These are phyloP conservation scores for Melanogrammus aeglefinus DNA, from an alignment of 2,797 vertebrate genomes.

Conservation along the genomic window DNA sequence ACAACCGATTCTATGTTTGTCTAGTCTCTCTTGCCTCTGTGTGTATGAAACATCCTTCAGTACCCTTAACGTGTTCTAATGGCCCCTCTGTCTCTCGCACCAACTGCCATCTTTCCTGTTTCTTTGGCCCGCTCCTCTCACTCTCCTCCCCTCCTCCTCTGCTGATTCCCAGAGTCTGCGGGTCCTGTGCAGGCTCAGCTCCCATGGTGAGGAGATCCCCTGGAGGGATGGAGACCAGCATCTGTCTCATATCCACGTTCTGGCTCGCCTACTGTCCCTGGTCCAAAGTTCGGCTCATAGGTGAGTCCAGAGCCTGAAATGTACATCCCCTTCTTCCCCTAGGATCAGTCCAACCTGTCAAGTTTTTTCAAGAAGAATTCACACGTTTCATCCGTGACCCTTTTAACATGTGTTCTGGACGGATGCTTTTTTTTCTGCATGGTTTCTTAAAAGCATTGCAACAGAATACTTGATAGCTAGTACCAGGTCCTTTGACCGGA, in stretches of 20 bases:
- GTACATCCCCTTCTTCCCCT: background rate
- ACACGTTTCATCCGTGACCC: background rate
- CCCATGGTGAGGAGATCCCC: conserved; percentile 61
- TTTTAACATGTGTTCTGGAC: background rate
- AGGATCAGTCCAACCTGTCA: background rate
- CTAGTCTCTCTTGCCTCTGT: background rate
- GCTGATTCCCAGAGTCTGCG: conserved; percentile 76
- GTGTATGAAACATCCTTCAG: background rate
- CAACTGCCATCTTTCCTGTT: background rate
- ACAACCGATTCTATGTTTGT: background rate
- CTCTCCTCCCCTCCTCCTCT: conserved; percentile 5
- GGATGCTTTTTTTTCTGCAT: background rate
- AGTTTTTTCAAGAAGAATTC: background rate
- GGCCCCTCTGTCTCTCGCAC: background rate
- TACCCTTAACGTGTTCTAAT: background rate
- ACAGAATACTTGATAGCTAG: background rate
- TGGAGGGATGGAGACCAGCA: conserved; percentile 64
- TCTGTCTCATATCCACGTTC: conserved; percentile 73
- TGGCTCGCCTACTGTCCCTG: conserved; percentile 77
- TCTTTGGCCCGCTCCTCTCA: conserved; percentile 4
- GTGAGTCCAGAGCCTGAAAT: conserved; percentile 60
- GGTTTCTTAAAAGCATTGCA: background rate
- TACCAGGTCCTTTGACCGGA: background rate
- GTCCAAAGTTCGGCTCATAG: conserved; percentile 73
- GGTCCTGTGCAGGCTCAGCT: conserved; percentile 72